Evolutionary conservation across 2,797 vertebrate genomes (phyloP).

Genomic region (Geotrypetes seraphini): DNA sequence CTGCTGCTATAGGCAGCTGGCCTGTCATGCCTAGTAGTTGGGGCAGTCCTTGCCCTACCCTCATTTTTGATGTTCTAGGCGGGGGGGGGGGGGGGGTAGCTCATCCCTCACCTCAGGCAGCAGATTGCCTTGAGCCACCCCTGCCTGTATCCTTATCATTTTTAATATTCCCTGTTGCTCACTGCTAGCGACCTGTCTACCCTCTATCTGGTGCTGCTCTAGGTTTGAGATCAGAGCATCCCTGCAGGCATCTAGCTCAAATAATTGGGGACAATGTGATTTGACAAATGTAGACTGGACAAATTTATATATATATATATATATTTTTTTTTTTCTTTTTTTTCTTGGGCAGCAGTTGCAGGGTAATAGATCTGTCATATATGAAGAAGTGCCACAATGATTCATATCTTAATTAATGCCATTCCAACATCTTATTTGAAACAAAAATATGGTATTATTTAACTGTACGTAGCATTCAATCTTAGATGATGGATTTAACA

Average conservation of each 20-base stretch:
- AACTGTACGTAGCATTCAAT: too few species aligned
- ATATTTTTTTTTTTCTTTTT: too few species aligned
- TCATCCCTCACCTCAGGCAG: too few species aligned
- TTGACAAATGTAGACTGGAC: slow-evolving; percentile 1
- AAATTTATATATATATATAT: too few species aligned
- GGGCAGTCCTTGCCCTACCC: too few species aligned
- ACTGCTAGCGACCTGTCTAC: slow-evolving; percentile 4
- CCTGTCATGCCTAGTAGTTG: too few species aligned
- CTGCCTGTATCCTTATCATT: not conserved
- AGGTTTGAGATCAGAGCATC: slow-evolving; percentile 22
- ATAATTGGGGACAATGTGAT: slow-evolving; percentile 5
- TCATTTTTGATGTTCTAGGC: too few species aligned
- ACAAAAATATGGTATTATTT: not conserved
- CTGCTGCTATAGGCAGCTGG: too few species aligned
- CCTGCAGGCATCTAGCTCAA: slow-evolving; percentile 11
- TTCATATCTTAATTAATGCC: slow-evolving; percentile 22
- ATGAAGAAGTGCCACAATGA: slow-evolving; percentile 1
- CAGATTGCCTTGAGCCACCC: too few species aligned
- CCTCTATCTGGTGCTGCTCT: slow-evolving; percentile 1
- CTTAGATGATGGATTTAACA: too few species aligned
- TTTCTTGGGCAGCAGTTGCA: too few species aligned
- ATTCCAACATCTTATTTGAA: not conserved
- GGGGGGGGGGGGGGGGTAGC: too few species aligned
- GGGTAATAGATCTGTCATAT: slow-evolving; percentile 6
- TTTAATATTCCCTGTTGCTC: not conserved